Evolutionary conservation across 1,140 invertebrate genomes (phyloP).

Genomic region (Acromyrmex heyeri): DNA sequence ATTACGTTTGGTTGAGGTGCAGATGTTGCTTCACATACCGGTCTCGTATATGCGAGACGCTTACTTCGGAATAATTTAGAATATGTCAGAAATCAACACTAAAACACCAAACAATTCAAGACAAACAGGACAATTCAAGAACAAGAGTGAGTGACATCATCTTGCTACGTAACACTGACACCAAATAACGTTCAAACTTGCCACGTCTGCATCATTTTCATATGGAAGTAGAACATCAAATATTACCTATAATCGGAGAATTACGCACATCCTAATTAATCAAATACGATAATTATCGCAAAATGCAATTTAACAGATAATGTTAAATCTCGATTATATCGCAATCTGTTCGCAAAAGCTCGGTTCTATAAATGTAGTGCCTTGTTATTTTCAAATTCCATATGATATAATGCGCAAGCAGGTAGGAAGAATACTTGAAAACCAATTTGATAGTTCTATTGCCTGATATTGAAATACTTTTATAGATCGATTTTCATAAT

Average conservation of each 20-base stretch:
- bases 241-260: background rate
- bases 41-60: background rate
- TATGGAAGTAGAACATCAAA: background rate
- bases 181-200: background rate
- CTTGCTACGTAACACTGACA: background rate
- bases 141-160: background rate
- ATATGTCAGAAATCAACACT: conserved; percentile 32
- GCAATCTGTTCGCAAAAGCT: background rate
- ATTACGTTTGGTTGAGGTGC: conserved; percentile 16
- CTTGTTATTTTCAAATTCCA: background rate
- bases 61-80: conserved; percentile 27
- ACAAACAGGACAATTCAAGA: background rate
- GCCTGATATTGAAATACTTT: conserved; percentile 2
- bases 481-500: background rate
- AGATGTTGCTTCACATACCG: background rate
- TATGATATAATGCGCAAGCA: background rate
- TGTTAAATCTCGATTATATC: background rate
- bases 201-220: background rate
- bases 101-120: conserved; percentile 7
- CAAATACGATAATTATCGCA: background rate
- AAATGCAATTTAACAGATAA: background rate
- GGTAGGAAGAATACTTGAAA: background rate
- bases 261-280: background rate
- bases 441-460: background rate
- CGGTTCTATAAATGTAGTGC: background rate